phyloP scores from a whole-genome alignment of 2,888 invertebrate species.

The Sepiola atlantica region DNA sequence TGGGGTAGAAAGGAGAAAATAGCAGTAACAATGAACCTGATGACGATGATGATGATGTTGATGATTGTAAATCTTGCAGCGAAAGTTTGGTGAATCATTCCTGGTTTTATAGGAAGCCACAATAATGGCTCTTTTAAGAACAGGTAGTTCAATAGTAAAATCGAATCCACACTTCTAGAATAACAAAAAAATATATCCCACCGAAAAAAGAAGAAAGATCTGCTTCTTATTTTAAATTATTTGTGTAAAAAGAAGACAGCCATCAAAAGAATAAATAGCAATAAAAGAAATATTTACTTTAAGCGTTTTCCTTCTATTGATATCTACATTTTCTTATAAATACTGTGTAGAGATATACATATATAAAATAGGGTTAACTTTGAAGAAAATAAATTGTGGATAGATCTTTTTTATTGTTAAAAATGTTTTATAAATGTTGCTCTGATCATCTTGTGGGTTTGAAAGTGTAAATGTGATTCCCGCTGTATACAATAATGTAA shows the following conservation, averaged over 20 bases:
- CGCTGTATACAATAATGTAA: no score
- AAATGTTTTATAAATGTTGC: no score
- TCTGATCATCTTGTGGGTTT: no score
- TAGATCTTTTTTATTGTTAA: no score
- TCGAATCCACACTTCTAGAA: neutral
- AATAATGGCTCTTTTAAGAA: neutral
- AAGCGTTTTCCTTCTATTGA: neutral
- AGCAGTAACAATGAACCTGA: no score
- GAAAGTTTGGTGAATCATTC: neutral
- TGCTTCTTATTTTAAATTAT: neutral
- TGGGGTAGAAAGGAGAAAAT: neutral
- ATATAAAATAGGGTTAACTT: no score
- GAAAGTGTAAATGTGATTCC: no score
- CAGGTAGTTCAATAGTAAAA: constrained; percentile 11
- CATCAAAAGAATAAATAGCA: neutral
- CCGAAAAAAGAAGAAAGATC: neutral
- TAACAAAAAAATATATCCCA: neutral
- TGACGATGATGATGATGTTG: neutral
- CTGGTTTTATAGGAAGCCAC: neutral
- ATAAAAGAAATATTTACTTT: neutral
- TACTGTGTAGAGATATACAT: no score
- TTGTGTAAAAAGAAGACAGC: neutral
- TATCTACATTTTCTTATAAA: neutral
- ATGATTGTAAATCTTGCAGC: neutral
- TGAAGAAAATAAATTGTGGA: no score